Evolutionary conservation across 2,888 invertebrate genomes (phyloP).

Genomic region (Drosophila dives): DNA sequence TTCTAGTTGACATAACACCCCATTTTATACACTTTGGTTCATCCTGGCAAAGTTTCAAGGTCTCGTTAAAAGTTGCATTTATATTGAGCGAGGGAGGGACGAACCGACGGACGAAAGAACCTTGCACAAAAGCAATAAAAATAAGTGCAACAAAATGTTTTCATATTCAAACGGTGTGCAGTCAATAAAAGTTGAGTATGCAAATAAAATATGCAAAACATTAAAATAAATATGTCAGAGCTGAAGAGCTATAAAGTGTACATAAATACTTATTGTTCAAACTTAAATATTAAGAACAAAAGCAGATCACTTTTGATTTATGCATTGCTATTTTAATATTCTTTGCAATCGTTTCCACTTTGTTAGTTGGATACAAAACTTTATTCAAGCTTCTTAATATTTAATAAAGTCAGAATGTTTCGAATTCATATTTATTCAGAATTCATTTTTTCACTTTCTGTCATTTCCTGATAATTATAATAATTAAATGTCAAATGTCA

Average conservation of each 20-base stretch:
- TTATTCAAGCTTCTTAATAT: neutral
- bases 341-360: neutral
- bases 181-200: slow-evolving; percentile 24
- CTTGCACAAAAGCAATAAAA: neutral
- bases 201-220: slow-evolving; percentile 18
- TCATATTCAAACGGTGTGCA: slow-evolving; percentile 7
- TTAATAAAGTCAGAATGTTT: neutral
- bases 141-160: slow-evolving; percentile 12
- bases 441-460: neutral
- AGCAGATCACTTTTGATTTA: neutral
- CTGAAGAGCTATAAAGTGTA: neutral
- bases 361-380: neutral
- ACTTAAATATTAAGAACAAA: neutral
- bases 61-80: neutral
- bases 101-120: neutral
- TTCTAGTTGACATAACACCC: neutral
- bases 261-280: neutral
- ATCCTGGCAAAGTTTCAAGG: neutral
- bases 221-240: neutral
- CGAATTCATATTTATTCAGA: neutral
- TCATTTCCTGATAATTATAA: neutral
- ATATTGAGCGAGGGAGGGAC: neutral
- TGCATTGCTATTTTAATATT: neutral
- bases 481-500: neutral
- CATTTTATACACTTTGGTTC: neutral